Evolutionary conservation across 2,888 invertebrate species (phyloP), one percentile per base, ranked within the genome.

Genomic region (Malthinus seriepunctatus): DNA sequence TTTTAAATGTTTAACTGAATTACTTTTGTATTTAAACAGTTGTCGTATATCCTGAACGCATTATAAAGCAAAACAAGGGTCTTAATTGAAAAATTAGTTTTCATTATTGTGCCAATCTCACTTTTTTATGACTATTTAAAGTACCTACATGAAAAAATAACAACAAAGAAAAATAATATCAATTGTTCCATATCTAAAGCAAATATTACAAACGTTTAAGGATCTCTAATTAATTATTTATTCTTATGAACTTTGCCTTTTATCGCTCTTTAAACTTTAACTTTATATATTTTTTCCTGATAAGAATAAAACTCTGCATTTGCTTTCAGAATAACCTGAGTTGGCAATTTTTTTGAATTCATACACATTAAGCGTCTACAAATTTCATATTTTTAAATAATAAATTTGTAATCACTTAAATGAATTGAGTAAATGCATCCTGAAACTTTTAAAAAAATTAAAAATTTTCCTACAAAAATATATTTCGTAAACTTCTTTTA

Each of bases 51-150:
- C 59, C 59, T 59, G 51, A 54, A 51, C 46, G 49, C 35, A 52
- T 32, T 48, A 48, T 52, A 57, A 51, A 23, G 48, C 42, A 48
- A 53, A 53, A 50, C 49, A 58, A 59, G 59, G 59, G 59, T 48
- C 59, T 54, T 59, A 59, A 59, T 59, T 59, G 59, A 38, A 59
- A 59, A 55, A 59, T 59, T 50, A 47, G 47, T 23, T 23, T 39
- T 32, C 34, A 35, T 47, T 35, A 51, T 51, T 32, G 32, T 12
- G 51, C 33, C 38, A 56, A 39, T 46, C 46, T 47, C 14, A 39
- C 8, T 9, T 39, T 39, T 39, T 39, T 9, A 2, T 3, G 6
- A 39, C 3, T 39, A 12, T 37, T 39, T 14, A 8, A 4, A 15
- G 4, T 39, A 14, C 14, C 9, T 15, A 23, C 23, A 23, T 23